These are phyloP conservation scores for Mirounga angustirostris DNA, from an alignment of 2,113 vertebrate genomes.

Conservation along the genomic window DNA sequence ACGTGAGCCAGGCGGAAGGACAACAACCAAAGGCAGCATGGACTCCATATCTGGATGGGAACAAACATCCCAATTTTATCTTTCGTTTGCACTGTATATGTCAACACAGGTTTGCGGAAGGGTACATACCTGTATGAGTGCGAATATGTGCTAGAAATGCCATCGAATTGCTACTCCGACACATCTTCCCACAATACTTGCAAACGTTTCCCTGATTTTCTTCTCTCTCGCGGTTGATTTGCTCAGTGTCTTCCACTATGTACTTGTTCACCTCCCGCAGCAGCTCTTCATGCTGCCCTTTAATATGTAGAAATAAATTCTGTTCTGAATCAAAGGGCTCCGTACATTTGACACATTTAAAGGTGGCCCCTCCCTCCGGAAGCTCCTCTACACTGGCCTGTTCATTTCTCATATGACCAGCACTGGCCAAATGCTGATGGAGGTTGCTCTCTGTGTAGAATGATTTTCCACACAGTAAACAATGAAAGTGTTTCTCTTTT, in stretches of 20 bases:
- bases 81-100: neutral
- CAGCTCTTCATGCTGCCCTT: constrained; percentile 98
- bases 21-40: neutral
- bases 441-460: constrained; percentile 99
- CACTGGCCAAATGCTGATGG: constrained; percentile 97
- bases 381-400: constrained; percentile 96
- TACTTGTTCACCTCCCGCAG: constrained; percentile 98
- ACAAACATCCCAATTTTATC: neutral
- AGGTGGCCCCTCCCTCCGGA: constrained; percentile 95
- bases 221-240: constrained; percentile 97
- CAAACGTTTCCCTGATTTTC: constrained; percentile 98
- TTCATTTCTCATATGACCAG: constrained; percentile 95
- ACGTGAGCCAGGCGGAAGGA: neutral
- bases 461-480: constrained; percentile 97
- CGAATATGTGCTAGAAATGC: constrained; percentile 98
- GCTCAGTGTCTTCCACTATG: constrained; percentile 97
- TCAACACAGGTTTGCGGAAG: accelerated
- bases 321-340: constrained; percentile 96
- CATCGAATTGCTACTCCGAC: constrained; percentile 99
- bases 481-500: constrained; percentile 98
- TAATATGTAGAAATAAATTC: constrained; percentile 97
- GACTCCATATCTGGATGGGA: neutral
- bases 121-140: constrained; percentile 96
- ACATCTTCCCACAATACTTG: constrained; percentile 98
- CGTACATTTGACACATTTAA: constrained; percentile 97